Evolutionary conservation across 2,113 vertebrate genomes (phyloP).

Genomic region (Pycnonotus jocosus): DNA sequence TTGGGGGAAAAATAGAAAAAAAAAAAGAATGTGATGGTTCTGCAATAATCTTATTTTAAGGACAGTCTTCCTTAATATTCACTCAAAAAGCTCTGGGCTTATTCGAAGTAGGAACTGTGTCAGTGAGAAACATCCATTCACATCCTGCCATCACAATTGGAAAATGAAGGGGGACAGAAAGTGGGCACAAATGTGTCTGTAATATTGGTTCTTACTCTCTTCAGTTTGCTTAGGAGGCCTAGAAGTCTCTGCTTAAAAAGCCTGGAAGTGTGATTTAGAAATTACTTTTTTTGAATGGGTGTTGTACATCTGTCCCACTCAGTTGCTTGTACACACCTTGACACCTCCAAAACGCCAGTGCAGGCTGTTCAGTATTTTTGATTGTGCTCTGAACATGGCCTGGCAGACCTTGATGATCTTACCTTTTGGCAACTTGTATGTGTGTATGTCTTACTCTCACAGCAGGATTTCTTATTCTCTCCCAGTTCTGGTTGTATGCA

Average conservation of each 20-base stretch:
- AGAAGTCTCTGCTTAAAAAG: not conserved
- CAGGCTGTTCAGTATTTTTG: not conserved
- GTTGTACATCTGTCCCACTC: not conserved
- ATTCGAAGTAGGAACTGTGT: not conserved
- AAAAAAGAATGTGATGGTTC: not conserved
- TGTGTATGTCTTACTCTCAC: not conserved
- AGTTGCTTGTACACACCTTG: not conserved
- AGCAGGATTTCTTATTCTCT: constrained; percentile 30
- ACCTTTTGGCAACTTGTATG: not conserved
- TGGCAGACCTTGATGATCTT: not conserved
- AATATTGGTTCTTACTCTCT: not conserved
- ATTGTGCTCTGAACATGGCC: not conserved
- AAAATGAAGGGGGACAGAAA: not conserved
- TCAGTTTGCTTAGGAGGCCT: not conserved
- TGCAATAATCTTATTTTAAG: not conserved
- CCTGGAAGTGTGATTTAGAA: not conserved
- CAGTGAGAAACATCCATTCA: not conserved
- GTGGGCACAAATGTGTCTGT: not conserved
- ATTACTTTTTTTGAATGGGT: not conserved
- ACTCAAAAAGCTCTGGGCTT: not conserved
- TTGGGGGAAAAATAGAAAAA: not conserved
- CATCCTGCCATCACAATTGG: not conserved
- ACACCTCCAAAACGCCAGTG: not conserved
- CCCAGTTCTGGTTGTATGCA: not conserved
- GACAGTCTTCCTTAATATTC: not conserved